Percentiles rank a stretch among this genome's conserved stretches.
phyloP scores from a whole-genome alignment of 2,797 vertebrate species.

The Siniperca undulata region DNA sequence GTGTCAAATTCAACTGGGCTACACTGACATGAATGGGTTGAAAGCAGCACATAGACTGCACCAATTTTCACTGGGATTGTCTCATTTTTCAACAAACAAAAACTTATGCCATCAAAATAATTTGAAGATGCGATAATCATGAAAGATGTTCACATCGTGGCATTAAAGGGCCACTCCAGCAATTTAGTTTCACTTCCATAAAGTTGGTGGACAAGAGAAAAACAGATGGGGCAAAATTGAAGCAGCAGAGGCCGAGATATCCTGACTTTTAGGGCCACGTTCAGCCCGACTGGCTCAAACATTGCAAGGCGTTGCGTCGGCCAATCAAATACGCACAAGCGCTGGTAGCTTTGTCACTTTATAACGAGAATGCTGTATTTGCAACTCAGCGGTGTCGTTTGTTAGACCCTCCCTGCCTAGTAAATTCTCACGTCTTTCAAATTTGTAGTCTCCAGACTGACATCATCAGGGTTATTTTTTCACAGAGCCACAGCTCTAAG shows the following conservation, averaged over 20 bases:
- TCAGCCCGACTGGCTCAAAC: background rate
- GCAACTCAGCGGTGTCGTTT: background rate
- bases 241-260: background rate
- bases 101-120: background rate
- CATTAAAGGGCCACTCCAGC: background rate
- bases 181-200: background rate
- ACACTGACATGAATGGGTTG: background rate
- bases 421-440: background rate
- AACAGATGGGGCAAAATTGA: background rate
- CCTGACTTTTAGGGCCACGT: background rate
- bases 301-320: background rate
- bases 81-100: background rate
- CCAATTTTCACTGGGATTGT: background rate
- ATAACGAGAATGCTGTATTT: too few species aligned
- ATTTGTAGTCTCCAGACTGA: background rate
- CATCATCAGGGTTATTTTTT: background rate
- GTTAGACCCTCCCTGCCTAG: background rate
- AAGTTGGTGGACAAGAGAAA: background rate
- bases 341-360: background rate
- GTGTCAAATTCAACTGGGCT: background rate
- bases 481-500: slow-evolving; percentile 4
- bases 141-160: too few species aligned
- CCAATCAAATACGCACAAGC: background rate
- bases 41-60: slow-evolving; percentile 6
- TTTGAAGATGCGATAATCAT: background rate